Evolutionary conservation across 1,140 invertebrate genomes (phyloP), one percentile per base, ranked within the genome.

Genomic region (Bombus ignitus): DNA sequence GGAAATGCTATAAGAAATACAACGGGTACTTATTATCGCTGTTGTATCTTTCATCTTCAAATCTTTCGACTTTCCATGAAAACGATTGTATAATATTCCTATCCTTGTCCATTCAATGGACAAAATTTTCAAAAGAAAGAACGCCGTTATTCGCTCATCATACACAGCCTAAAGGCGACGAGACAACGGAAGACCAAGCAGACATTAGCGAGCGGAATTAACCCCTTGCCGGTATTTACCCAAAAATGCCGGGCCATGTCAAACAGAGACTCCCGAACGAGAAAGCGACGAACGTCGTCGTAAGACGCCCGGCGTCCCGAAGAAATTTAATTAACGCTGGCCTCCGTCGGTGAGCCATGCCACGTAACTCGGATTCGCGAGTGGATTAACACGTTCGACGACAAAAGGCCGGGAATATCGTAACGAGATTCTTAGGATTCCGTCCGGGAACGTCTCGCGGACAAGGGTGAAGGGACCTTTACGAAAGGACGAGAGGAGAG

Each of bases 341-440:
- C 65, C 47, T 28, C 28, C 3, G 25, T 35, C 28, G 73, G 25
- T 22, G 72, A 72, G 59, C 35, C 62, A 74, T 65, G 47, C 65
- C 75, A 59, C 83, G 83, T 85, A 79, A 72, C 76, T 85, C 83
- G 83, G 68, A 85, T 85, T 85, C 83, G 83, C 83, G 78, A 85
- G 77, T 85, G 83, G 83, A 85, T 85, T 85, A 85, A 85, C 83
- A 85, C 83, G 83, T 85, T 79, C 83, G 71, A 62, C 39, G 47
- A 84, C 72, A 77, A 81, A 59, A 77, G 78, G 32, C 47, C 70
- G 83, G 59, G 86, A 71, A 81, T 73, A 85, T 57, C 77, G 85
- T 65, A 70, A 81, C 79, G 87, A 70, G 59, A 87, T 83, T 75
- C 85, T 88, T 85, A 83, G 57, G 81, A 90, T 85, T 87, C 88